Percentiles rank a stretch among this genome's conserved stretches.
Evolutionary conservation across 2,113 vertebrate genomes (phyloP).

Genomic region (Chamaea fasciata): DNA sequence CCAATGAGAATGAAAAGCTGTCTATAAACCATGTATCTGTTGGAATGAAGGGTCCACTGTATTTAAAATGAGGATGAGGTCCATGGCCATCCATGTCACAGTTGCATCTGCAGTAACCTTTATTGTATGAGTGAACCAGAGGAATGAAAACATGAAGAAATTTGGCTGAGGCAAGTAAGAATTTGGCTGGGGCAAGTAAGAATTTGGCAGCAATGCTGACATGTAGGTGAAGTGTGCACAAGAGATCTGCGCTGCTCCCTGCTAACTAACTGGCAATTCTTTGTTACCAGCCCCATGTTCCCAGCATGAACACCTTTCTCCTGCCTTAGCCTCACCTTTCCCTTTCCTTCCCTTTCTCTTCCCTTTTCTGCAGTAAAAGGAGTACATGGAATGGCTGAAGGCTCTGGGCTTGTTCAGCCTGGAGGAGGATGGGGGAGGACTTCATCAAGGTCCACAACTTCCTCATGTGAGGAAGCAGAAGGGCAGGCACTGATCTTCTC

Average conservation of each 20-base stretch:
- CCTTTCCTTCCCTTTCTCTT: neutral
- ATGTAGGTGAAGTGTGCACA: neutral
- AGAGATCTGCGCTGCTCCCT: rapidly evolving
- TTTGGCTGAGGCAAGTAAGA: neutral
- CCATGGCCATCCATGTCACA: neutral
- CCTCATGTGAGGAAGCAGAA: neutral
- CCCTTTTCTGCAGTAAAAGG: neutral
- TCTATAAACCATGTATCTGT: neutral
- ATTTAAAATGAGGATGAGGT: neutral
- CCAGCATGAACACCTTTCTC: neutral
- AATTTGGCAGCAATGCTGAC: neutral
- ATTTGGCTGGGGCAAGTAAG: neutral
- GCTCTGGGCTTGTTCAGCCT: neutral
- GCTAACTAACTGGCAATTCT: neutral
- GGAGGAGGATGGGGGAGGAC: neutral
- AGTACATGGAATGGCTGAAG: neutral
- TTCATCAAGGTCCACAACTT: neutral
- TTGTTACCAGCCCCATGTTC: neutral
- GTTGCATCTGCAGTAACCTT: neutral
- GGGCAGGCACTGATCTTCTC: neutral
- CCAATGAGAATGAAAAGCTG: neutral
- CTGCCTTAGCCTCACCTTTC: neutral
- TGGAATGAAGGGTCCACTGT: neutral
- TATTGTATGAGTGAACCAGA: neutral
- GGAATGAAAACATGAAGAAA: neutral